Evolutionary conservation across 2,113 vertebrate genomes (phyloP).

Genomic region (Alethe castanea): DNA sequence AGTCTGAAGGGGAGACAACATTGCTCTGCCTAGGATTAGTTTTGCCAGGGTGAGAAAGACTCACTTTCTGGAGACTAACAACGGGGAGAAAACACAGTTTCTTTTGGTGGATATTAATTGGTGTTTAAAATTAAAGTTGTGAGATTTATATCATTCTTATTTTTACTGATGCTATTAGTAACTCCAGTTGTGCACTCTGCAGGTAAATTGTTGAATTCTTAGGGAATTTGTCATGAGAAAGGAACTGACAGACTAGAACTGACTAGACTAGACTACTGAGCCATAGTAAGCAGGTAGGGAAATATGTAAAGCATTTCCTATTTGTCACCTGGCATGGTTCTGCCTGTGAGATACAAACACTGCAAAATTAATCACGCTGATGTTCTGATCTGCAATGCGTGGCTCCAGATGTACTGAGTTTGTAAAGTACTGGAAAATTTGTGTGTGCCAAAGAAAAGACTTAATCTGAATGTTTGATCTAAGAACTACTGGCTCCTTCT

Average conservation of each 20-base stretch:
- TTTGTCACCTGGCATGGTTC: background rate
- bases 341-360: accelerated
- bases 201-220: background rate
- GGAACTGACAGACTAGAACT: background rate
- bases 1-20: background rate
- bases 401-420: background rate
- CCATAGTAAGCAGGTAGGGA: background rate
- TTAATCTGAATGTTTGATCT: background rate
- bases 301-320: background rate
- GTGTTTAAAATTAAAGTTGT: background rate
- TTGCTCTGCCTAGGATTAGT: background rate
- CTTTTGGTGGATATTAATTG: background rate
- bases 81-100: background rate
- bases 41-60: background rate
- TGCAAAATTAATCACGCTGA: background rate
- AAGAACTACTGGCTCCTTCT: background rate
- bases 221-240: background rate
- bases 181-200: background rate
- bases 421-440: background rate
- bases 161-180: background rate
- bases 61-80: background rate
- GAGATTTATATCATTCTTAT: background rate
- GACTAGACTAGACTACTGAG: background rate
- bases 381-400: background rate
- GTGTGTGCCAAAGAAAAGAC: background rate